These are phyloP conservation scores for Acrobasis repandana DNA, from an alignment of 2,888 invertebrate genomes.

Conservation along the genomic window DNA sequence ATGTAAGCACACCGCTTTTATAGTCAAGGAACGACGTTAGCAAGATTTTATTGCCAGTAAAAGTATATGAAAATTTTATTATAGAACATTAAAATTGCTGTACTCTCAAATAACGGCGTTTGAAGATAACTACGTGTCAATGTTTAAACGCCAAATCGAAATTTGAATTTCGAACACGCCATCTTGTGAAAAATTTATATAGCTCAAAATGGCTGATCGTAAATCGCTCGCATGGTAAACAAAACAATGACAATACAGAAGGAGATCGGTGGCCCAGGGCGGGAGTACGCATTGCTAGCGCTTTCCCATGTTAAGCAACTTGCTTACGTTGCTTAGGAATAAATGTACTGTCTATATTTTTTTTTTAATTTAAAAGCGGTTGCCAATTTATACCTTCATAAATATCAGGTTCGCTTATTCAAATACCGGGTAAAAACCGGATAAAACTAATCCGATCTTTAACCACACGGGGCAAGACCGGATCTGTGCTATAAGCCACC, in stretches of 20 bases:
- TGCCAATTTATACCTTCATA: too few relatives aligned
- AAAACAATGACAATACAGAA: neutral
- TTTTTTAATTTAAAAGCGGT: too few relatives aligned
- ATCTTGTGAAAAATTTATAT: slow-evolving; percentile 27
- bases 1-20: slow-evolving; percentile 25
- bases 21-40: slow-evolving; percentile 27
- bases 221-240: slow-evolving; percentile 38
- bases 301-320: too few relatives aligned
- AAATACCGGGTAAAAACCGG: too few relatives aligned
- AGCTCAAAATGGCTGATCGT: slow-evolving; percentile 39
- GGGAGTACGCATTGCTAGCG: too few relatives aligned
- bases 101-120: slow-evolving; percentile 14
- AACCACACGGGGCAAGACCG: too few relatives aligned
- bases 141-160: slow-evolving; percentile 16
- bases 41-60: slow-evolving; percentile 42
- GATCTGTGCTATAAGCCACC: too few relatives aligned
- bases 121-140: slow-evolving; percentile 17
- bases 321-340: too few relatives aligned
- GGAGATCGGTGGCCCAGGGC: too few relatives aligned
- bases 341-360: too few relatives aligned
- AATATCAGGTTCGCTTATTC: too few relatives aligned
- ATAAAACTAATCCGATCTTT: too few relatives aligned
- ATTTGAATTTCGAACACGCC: slow-evolving; percentile 15
- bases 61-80: slow-evolving; percentile 52
- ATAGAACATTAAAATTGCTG: slow-evolving; percentile 38